A percentile compares a stretch with the other conserved stretches of the same genome.
These are phyloP conservation scores for Hyla sarda DNA, from an alignment of 2,113 vertebrate genomes.

Conservation along the genomic window DNA sequence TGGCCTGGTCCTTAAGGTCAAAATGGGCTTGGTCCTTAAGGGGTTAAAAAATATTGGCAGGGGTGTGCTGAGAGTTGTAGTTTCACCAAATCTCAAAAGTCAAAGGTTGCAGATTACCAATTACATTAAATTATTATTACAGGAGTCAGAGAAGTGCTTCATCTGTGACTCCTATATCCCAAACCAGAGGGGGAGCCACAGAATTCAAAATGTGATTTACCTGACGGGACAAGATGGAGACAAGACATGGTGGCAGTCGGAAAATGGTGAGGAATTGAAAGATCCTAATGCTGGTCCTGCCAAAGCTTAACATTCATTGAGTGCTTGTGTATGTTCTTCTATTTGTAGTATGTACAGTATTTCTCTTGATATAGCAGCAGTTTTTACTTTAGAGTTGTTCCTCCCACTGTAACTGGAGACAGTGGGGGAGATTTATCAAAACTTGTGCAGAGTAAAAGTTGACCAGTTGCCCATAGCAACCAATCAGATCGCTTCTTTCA, in stretches of 20 bases:
- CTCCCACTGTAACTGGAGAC: neutral
- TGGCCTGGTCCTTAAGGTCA: too few species aligned
- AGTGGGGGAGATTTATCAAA: too few species aligned
- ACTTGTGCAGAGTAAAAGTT: too few species aligned
- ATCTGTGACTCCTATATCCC: slow-evolving; percentile 76
- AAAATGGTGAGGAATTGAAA: slow-evolving; percentile 74
- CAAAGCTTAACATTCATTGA: neutral
- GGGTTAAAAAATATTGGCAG: too few species aligned
- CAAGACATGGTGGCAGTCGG: slow-evolving; percentile 87
- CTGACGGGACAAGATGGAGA: slow-evolving; percentile 66
- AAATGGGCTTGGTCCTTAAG: too few species aligned
- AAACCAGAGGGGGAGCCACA: slow-evolving; percentile 76
- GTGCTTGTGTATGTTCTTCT: neutral
- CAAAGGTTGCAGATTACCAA: neutral
- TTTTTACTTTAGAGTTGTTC: neutral
- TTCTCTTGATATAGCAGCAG: neutral
- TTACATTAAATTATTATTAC: neutral
- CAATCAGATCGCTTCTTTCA: too few species aligned
- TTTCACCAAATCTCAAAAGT: too few species aligned
- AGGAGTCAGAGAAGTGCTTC: slow-evolving; percentile 87
- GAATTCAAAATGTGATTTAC: slow-evolving; percentile 84
- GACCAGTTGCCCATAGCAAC: too few species aligned
- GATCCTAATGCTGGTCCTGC: neutral
- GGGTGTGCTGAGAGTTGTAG: too few species aligned
- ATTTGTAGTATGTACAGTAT: neutral